Evolutionary conservation across 2,797 vertebrate genomes (phyloP).

Genomic region (Chaetodon trifasciatus): DNA sequence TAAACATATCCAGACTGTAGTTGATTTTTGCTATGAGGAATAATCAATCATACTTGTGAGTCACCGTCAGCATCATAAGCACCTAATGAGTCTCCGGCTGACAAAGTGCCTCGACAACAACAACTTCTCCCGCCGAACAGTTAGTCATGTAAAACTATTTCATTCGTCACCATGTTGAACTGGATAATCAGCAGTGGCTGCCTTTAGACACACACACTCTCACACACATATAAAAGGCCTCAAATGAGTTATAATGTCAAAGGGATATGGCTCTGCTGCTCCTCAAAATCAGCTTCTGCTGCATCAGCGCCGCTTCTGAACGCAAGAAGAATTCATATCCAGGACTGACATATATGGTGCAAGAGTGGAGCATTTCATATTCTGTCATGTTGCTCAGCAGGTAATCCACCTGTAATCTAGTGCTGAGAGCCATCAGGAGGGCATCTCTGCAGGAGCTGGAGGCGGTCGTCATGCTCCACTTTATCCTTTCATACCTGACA

Average conservation of each 20-base stretch:
- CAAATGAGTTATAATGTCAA: constrained; percentile 1
- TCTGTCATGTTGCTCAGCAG: constrained; percentile 41
- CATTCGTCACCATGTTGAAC: constrained; percentile 37
- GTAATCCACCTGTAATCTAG: constrained; percentile 58
- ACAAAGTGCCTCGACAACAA: constrained; percentile 55
- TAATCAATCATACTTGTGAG: constrained; percentile 68
- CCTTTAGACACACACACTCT: constrained; percentile 7
- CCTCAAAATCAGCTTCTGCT: no score
- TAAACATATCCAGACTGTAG: constrained; percentile 51
- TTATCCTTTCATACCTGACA: constrained; percentile 34
- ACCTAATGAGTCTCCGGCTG: constrained; percentile 60
- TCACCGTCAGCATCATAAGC: constrained; percentile 61
- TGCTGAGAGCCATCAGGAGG: constrained; percentile 26
- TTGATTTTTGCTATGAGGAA: constrained; percentile 48
- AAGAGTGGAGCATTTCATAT: constrained; percentile 49
- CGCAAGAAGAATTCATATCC: constrained; percentile 12
- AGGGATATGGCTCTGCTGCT: constrained; percentile 2
- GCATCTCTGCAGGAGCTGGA: constrained; percentile 48
- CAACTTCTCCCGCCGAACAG: constrained; percentile 48
- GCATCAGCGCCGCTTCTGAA: constrained; percentile 15
- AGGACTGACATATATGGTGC: not conserved
- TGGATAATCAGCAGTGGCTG: constrained; percentile 34
- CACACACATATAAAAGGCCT: not conserved
- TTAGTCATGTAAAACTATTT: constrained; percentile 34
- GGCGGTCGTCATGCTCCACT: constrained; percentile 37